Evolutionary conservation across 2,888 invertebrate genomes (phyloP).

Genomic region (Noctua pronuba): DNA sequence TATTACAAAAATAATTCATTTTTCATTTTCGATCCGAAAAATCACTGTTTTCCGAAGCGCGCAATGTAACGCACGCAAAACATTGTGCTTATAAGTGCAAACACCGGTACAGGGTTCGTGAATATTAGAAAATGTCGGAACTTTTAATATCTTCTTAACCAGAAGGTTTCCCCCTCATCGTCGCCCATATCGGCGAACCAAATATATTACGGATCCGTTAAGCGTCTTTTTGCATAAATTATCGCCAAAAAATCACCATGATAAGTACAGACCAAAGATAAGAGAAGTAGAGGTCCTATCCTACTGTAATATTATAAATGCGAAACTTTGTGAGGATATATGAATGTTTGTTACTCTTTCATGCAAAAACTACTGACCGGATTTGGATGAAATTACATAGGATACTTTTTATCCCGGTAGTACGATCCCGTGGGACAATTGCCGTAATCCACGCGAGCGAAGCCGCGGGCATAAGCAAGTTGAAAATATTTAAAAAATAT

Average conservation of each 20-base stretch:
- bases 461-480: too few species aligned
- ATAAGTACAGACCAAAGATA: neutral
- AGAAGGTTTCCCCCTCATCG: neutral
- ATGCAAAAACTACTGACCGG: too few species aligned
- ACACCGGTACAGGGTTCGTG: neutral
- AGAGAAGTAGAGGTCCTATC: too few species aligned
- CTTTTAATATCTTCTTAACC: neutral
- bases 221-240: neutral
- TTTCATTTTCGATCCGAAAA: too few species aligned
- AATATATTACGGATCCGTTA: neutral
- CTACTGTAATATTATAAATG: too few species aligned
- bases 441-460: too few species aligned
- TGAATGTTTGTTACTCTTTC: too few species aligned
- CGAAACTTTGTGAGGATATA: too few species aligned
- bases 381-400: too few species aligned
- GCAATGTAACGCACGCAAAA: neutral
- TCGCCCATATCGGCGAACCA: neutral
- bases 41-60: neutral
- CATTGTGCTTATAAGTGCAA: neutral
- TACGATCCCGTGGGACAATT: too few species aligned
- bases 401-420: too few species aligned
- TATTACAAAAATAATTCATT: too few species aligned
- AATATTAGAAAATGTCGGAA: neutral
- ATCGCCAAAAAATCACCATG: neutral
- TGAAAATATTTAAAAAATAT: neutral